Base-by-base conservation (phyloP, 2,888 invertebrate species). In the Amaurobius ferox region DNA sequence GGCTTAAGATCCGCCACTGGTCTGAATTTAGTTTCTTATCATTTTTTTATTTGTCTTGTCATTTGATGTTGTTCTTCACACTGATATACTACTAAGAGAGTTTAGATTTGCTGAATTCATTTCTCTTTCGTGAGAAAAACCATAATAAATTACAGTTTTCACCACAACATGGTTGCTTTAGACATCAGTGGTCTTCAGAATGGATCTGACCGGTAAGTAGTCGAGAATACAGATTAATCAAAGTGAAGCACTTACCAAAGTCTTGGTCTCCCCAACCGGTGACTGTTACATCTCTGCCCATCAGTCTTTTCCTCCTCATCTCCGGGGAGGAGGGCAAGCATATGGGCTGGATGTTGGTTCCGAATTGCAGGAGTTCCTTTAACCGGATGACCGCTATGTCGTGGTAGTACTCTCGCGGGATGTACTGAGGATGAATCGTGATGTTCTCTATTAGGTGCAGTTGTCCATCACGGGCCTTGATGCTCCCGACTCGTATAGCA, bases 191-290 rank as follows among this genome's bases (percentile, higher is more conserved):
- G n/a, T n/a, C n/a, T n/a, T n/a, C n/a, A n/a, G n/a, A n/a, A n/a
- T n/a, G n/a, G n/a, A n/a, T n/a, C n/a, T n/a, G n/a, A n/a, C n/a
- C n/a, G n/a, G n/a, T n/a, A n/a, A n/a, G n/a, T n/a, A n/a, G n/a
- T n/a, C n/a, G n/a, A n/a, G n/a, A n/a, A n/a, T n/a, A n/a, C n/a
- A n/a, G n/a, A n/a, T n/a, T n/a, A n/a, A n/a, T n/a, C n/a, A n/a
- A n/a, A n/a, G n/a, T n/a, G 5, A 11, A 19, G 19, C 28, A 68
- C 86, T 86, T 30, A 86, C 86, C 79, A 28, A 79, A 88, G n/a
- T 88, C 79, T 23, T 79, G 85, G n/a, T 89, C 86, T 23, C 90
- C 89, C 89, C 89, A 89, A n/a, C 89, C 89, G 9, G 87, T 79
- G 11, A 89, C 86, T 1, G 87, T 88, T n/a, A 87, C 85, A 16